Conservation (phyloP, 2,888 invertebrate species). For the Cotesia congregata region DNA sequence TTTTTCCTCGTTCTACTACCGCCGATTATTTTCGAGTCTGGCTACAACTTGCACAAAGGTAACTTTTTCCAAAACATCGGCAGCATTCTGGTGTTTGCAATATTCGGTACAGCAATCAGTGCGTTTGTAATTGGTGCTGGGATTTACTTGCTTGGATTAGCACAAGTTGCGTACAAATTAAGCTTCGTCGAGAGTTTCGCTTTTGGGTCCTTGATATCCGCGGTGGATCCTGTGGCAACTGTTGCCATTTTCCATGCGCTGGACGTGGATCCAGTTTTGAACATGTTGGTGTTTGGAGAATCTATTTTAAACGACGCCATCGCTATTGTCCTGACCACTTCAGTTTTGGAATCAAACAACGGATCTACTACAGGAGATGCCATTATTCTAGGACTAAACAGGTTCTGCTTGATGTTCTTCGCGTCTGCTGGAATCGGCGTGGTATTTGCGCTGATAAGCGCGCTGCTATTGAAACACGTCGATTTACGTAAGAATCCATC, state of each 20-base stretch:
- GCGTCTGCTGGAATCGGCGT: slow-evolving; percentile 98
- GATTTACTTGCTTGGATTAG: slow-evolving; percentile 93
- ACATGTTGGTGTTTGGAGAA: slow-evolving; percentile 99
- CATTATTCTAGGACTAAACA: slow-evolving; percentile 87
- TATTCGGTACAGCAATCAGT: slow-evolving; percentile 96
- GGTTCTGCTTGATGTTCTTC: slow-evolving; percentile 98
- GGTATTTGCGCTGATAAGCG: slow-evolving; percentile 93
- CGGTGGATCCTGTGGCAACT: slow-evolving; percentile 99
- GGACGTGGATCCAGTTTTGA: slow-evolving; percentile 96
- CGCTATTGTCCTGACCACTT: slow-evolving; percentile 96
- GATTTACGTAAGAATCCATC: slow-evolving; percentile 98
- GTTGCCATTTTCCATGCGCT: slow-evolving; percentile 98
- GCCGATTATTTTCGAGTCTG: slow-evolving; percentile 99
- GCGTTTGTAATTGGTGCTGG: slow-evolving; percentile 97
- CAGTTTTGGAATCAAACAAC: slow-evolving; percentile 81
- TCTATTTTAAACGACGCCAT: slow-evolving; percentile 98
- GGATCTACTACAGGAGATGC: slow-evolving; percentile 85
- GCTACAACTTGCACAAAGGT: slow-evolving; percentile 98
- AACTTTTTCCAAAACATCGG: slow-evolving; percentile 98
- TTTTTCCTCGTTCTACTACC: slow-evolving; percentile 97
- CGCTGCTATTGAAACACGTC: slow-evolving; percentile 92
- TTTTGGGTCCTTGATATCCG: slow-evolving; percentile 97
- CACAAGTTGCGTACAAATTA: slow-evolving; percentile 90
- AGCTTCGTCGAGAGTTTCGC: slow-evolving; percentile 98
- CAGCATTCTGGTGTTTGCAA: slow-evolving; percentile 98